phyloP scores from a whole-genome alignment of 2,888 invertebrate genomes.

The Nephrotoma guestfalica region DNA sequence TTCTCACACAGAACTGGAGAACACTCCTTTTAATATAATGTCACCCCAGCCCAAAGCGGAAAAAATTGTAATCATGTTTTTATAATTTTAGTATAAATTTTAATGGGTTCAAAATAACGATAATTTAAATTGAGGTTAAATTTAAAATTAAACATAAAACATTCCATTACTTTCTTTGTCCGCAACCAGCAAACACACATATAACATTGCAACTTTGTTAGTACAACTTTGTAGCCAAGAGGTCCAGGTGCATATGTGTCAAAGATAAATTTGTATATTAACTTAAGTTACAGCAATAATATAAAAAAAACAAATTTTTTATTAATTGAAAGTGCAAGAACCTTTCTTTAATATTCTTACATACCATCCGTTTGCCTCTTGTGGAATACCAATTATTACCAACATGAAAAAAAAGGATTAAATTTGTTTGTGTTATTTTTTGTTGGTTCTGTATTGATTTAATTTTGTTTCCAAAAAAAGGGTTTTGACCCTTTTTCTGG shows the following conservation, averaged over 20 bases:
- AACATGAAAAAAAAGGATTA: background rate
- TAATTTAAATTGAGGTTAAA: no score
- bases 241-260: background rate
- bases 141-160: no score
- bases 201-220: background rate
- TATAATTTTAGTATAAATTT: no score
- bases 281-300: background rate
- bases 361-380: background rate
- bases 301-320: background rate
- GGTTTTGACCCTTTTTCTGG: background rate
- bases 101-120: no score
- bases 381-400: background rate
- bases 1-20: no score
- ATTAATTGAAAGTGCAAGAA: background rate
- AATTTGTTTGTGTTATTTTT: background rate
- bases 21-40: no score
- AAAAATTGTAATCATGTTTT: no score
- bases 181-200: no score
- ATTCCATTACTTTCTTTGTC: no score
- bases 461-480: background rate
- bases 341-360: background rate
- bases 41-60: no score
- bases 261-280: background rate
- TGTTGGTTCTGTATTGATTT: background rate
- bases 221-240: background rate